These are phyloP conservation scores for Xiphias gladius DNA, from an alignment of 2,113 vertebrate genomes.

Conservation along the genomic window DNA sequence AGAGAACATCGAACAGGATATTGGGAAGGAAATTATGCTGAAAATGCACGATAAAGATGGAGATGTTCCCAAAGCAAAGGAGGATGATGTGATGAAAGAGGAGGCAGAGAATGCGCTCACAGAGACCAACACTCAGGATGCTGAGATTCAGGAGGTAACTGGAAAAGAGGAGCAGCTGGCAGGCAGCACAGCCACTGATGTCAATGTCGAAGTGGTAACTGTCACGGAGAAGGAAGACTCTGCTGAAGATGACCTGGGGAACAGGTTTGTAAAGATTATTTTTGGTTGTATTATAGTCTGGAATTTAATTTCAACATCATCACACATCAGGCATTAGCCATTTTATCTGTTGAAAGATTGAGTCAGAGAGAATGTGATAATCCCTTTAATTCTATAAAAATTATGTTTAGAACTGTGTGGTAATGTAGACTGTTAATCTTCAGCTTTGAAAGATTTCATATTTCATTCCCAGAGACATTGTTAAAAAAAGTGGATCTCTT, in stretches of 20 bases:
- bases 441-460: not conserved
- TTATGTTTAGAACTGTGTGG: not conserved
- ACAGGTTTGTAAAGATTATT: constrained; percentile 60
- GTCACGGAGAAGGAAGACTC: not conserved
- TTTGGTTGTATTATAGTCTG: not conserved
- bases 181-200: not conserved
- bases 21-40: not conserved
- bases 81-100: not conserved
- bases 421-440: not conserved
- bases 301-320: not conserved
- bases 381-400: not conserved
- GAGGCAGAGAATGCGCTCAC: not conserved
- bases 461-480: not conserved
- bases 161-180: constrained; percentile 23
- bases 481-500: not conserved
- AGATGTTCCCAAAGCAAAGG: constrained; percentile 7
- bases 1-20: constrained; percentile 43
- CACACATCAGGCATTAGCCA: too few relatives aligned
- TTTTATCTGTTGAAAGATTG: not conserved
- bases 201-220: not conserved
- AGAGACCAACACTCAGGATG: not conserved
- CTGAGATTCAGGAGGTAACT: constrained; percentile 33
- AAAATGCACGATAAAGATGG: constrained; percentile 21
- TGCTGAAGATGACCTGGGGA: constrained; percentile 10
- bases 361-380: not conserved